Evolutionary conservation across 2,113 vertebrate genomes (phyloP), one percentile per base, ranked within the genome.

Genomic region (Vicugna pacos): DNA sequence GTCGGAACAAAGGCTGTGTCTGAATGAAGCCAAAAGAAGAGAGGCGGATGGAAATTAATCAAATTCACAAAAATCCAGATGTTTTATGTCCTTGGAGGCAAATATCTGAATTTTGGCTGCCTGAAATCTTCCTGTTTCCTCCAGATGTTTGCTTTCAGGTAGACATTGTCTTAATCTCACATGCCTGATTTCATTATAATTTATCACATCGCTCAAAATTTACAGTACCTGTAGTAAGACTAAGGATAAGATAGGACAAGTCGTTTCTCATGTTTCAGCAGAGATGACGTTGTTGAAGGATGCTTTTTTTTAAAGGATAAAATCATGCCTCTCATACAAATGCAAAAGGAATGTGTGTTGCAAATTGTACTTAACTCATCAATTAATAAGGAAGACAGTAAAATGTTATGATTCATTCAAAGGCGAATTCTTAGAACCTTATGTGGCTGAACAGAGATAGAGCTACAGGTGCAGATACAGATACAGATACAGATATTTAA

Each of bases 61-160:
- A 96, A 17, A 17, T 79, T 93, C 89, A 89, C 54, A 96, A 81
- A 93, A 86, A 88, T 93, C 92, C 90, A 96, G 92, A 95, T 97
- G 88, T 94, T 94, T 77, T 48, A 46, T 84, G 73, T 88, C 52
- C 9, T 52, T 13, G 64, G 54, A 82, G 56, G 72, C 70, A 96
- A 82, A n/a, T 58, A 54, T 93, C 56, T 86, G 56, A 69, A 77
- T 93, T 90, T 81, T 89, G 58, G 62, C 77, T 94, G 46, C 19
- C 12, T 93, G 42, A 56, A 79, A 62, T 96, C 50, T 94, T 93
- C 54, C 76, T n/a, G 32, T 58, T 85, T 94, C 81, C 85, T 95
- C 70, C 97, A 96, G 80, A 95, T 93, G 76, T 96, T 90, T 32
- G 30, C 26, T 88, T 96, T 97, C 60, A 91, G 84, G 89, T 95